Base-by-base conservation (phyloP, 2,888 invertebrate genomes). In the Fabriciana adippe region DNA sequence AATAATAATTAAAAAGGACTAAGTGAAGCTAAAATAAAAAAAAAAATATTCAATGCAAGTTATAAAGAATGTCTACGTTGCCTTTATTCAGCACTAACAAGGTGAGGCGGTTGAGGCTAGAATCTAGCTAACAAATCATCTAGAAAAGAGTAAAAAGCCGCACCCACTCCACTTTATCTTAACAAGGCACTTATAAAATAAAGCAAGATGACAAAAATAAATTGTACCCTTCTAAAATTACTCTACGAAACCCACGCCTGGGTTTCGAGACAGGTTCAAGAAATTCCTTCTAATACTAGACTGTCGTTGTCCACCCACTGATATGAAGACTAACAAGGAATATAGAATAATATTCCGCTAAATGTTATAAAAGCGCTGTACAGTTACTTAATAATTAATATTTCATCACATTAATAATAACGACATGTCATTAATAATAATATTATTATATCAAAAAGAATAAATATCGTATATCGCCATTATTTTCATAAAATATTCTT, bases 191-290 rank as follows among this genome's bases (percentile, higher is more conserved):
- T 71, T 69, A 59, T 64, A 66, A 68, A 71, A 70, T 70, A 68
- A 72, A 66, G 50, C 68, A 67, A 68, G 67, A 67, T 64, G 69
- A 74, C 71, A 71, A 68, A 70, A 73, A 74, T 72, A 74, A 74
- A 74, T 73, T 62, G 64, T 69, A 63, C 65, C 54, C 55, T 55
- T 60, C 55, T 62, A 59, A 69, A 72, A 75, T 74, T 74, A 72
- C 61, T 72, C 73, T 67, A 62, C 48, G 45, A 70, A 67, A 67
- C 83, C 85, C 78, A 82, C 85, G 72, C 76, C 47, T 66, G 54
- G 64, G 64, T 60, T 64, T 69, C 65, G 66, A 72, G 74, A 75
- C 73, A 73, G 68, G 74, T 74, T 75, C 72, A 71, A 75, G 74
- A 74, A 71, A 75, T 73, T 73, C 70, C 73, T 75, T 75, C 68